These are phyloP conservation scores for Chionomys nivalis DNA, from an alignment of 2,113 vertebrate genomes.

Conservation along the genomic window DNA sequence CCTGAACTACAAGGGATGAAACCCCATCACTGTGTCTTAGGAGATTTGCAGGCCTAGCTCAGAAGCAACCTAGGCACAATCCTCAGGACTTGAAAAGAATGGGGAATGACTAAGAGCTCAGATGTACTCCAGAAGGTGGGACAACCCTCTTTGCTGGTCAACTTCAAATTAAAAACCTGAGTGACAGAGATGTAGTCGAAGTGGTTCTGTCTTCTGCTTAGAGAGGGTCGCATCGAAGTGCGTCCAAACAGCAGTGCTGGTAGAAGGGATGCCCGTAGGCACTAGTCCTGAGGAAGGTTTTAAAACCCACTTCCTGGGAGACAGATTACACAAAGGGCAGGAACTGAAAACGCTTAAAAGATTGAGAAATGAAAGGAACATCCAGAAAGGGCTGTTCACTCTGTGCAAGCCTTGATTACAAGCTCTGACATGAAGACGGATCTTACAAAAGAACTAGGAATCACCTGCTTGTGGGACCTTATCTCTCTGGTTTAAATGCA, in stretches of 20 bases:
- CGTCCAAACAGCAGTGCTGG: background rate
- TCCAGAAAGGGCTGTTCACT: background rate
- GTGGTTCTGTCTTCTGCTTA: background rate
- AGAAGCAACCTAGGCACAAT: background rate
- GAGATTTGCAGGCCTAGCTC: background rate
- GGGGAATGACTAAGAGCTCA: background rate
- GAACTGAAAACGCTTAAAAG: background rate
- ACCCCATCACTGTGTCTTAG: background rate
- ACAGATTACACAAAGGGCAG: background rate
- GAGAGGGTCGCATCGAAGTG: background rate
- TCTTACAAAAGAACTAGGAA: background rate
- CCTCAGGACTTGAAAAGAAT: background rate
- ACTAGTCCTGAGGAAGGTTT: background rate
- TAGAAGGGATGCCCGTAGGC: background rate
- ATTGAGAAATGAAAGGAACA: background rate
- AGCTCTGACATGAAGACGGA: background rate
- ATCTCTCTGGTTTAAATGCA: background rate
- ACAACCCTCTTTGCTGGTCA: background rate
- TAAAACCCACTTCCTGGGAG: background rate
- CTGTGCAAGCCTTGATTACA: background rate
- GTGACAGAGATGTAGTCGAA: background rate
- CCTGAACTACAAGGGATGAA: background rate
- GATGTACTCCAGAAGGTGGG: background rate
- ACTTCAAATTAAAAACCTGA: background rate
- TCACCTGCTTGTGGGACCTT: background rate